Evolutionary conservation across 2,113 vertebrate species (phyloP), one percentile per base, ranked within the genome.

Genomic region (Phalacrocorax brasilianus): DNA sequence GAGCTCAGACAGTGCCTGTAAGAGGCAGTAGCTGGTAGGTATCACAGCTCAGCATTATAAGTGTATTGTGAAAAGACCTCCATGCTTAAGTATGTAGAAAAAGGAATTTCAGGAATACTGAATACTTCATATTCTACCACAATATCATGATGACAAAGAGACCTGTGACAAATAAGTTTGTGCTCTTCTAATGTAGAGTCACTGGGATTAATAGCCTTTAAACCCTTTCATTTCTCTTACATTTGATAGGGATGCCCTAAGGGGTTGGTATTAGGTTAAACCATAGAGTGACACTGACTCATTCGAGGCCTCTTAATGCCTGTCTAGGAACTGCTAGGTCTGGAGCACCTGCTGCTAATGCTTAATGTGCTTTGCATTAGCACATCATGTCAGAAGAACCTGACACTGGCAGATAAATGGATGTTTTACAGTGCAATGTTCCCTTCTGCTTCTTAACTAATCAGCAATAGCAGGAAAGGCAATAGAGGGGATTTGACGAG

Each of bases 321-420:
- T 95, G 93, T 90, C 85, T 94, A 79, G 61, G 53, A 95, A 49
- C 58, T 96, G 70, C 88, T 75, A 88, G 67, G 66, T 93, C 85
- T 97, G 75, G 66, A 95, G 85, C 68, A 95, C 94, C 93, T 97
- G 71, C 65, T 97, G 82, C 82, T 95, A 90, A 93, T 82, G 82
- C 87, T 95, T 95, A 95, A 93, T 94, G 90, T 91, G 63, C 88
- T 94, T 93, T 96, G 85, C 91, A 94, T 97, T 95, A 95, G 82
- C 66, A 96, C 86, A 76, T 94, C 78, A 45, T 93, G 93, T 95
- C 91, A 95, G 78, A 79, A 96, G 71, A 97, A 93, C 87, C 91
- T 96, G 95, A 95, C 93, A 86, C 59, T 58, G 56, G 72, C 68
- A 95, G 91, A 95, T 88, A 96, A 97, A 96, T 89, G 84, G 83